A percentile compares a stretch with the other conserved stretches of the same genome.
These are phyloP conservation scores for Eristalis tenax DNA, from an alignment of 2,888 invertebrate genomes.

Conservation along the genomic window DNA sequence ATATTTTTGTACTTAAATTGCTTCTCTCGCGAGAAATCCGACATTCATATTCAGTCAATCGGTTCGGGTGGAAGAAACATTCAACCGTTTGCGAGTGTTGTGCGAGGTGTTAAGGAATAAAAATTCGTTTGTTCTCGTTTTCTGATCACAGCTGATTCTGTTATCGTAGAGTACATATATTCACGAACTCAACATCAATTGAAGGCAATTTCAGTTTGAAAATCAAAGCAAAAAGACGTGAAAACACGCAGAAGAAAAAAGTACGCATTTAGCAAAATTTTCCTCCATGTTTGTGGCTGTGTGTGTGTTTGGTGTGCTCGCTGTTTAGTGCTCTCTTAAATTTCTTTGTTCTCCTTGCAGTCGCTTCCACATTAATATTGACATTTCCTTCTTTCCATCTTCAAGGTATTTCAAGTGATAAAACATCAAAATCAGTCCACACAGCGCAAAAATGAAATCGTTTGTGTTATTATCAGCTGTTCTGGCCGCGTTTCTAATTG, in stretches of 20 bases:
- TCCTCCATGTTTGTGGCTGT: background rate
- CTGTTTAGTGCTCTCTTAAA: background rate
- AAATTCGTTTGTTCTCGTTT: slow-evolving; percentile 4
- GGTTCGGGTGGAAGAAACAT: slow-evolving; percentile 70
- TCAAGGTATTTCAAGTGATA: slow-evolving; percentile 8
- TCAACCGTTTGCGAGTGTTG: slow-evolving; percentile 64
- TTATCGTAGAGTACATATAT: slow-evolving; percentile 47
- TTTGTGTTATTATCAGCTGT: slow-evolving; percentile 11
- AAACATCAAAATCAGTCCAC: background rate
- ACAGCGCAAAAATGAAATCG: slow-evolving; percentile 44
- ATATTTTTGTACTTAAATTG: slow-evolving; percentile 60
- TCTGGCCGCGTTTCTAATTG: slow-evolving; percentile 12
- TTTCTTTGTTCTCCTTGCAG: background rate
- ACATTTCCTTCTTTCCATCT: slow-evolving; percentile 6
- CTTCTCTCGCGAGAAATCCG: slow-evolving; percentile 22
- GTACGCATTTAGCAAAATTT: background rate
- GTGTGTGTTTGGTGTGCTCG: background rate
- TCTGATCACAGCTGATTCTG: slow-evolving; percentile 19
- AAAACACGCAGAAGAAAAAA: background rate
- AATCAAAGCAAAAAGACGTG: slow-evolving; percentile 47
- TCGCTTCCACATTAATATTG: background rate
- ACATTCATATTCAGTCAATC: slow-evolving; percentile 68
- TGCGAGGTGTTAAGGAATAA: slow-evolving; percentile 1
- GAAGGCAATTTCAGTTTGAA: background rate
- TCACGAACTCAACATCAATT: background rate